Percentiles rank a stretch among this genome's conserved stretches.
phyloP scores from a whole-genome alignment of 2,113 vertebrate species.

The Gulo gulo region DNA sequence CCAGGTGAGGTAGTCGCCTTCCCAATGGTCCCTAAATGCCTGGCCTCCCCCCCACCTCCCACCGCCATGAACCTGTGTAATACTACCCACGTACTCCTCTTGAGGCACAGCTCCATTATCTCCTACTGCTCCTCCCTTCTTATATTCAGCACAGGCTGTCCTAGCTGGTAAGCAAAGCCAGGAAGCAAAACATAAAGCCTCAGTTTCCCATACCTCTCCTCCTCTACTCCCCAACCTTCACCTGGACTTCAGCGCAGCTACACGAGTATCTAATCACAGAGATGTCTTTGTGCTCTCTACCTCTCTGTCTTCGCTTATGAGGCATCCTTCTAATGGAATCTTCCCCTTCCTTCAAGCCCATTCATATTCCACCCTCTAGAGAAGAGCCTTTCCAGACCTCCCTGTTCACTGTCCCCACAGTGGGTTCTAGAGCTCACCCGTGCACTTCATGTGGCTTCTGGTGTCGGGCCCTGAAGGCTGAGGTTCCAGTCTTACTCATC shows the following conservation, averaged over 20 bases:
- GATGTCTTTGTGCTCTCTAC: background rate
- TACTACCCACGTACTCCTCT: background rate
- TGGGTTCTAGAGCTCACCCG: background rate
- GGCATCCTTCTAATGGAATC: background rate
- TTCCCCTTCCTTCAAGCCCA: background rate
- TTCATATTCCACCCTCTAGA: background rate
- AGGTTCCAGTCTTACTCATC: background rate
- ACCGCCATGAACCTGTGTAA: background rate
- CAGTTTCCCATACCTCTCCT: background rate
- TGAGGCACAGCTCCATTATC: background rate
- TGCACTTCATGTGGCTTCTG: background rate
- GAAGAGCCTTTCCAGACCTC: background rate
- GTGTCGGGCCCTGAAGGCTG: fast-evolving
- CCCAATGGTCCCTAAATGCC: background rate
- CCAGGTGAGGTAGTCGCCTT: background rate
- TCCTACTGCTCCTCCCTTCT: background rate
- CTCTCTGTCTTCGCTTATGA: background rate
- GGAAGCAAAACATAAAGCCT: background rate
- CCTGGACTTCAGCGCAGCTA: background rate
- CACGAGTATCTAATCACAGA: background rate
- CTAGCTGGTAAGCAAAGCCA: background rate
- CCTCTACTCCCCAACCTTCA: background rate
- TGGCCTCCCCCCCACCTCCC: background rate
- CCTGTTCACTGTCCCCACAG: background rate
- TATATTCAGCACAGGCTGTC: background rate